These are phyloP conservation scores for Lymantria dispar DNA, from an alignment of 2,888 invertebrate species.

Conservation along the genomic window DNA sequence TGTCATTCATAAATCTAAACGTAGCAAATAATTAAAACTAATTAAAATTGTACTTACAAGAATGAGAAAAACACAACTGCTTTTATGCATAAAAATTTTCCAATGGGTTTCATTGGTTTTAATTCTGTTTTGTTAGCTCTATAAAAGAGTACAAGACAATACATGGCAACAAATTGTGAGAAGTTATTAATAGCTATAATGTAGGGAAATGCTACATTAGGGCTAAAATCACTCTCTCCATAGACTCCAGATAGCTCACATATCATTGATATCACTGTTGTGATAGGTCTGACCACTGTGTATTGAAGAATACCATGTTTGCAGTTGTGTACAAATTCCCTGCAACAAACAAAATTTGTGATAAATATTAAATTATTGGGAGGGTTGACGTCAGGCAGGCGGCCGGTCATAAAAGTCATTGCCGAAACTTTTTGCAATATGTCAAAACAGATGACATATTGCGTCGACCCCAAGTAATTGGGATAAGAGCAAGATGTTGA, in stretches of 20 bases:
- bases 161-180: slow-evolving; percentile 98
- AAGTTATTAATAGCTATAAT: slow-evolving; percentile 94
- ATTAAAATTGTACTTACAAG: slow-evolving; percentile 88
- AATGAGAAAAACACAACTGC: slow-evolving; percentile 99
- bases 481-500: no score
- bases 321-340: slow-evolving; percentile 95
- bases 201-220: slow-evolving; percentile 93
- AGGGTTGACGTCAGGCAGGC: no score
- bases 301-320: slow-evolving; percentile 98
- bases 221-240: slow-evolving; percentile 94
- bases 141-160: slow-evolving; percentile 96
- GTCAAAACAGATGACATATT: no score
- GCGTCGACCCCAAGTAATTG: no score
- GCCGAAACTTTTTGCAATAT: no score
- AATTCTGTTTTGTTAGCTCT: slow-evolving; percentile 93
- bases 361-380: no score
- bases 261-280: slow-evolving; percentile 94
- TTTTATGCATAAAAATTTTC: slow-evolving; percentile 98
- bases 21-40: not conserved
- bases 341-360: slow-evolving; percentile 57
- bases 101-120: slow-evolving; percentile 95
- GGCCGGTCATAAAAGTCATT: no score
- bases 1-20: not conserved
- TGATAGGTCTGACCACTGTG: slow-evolving; percentile 94
- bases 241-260: slow-evolving; percentile 93